Evolutionary conservation across 2,113 vertebrate genomes (phyloP), one percentile per base, ranked within the genome.

Genomic region (Cathartes aura): DNA sequence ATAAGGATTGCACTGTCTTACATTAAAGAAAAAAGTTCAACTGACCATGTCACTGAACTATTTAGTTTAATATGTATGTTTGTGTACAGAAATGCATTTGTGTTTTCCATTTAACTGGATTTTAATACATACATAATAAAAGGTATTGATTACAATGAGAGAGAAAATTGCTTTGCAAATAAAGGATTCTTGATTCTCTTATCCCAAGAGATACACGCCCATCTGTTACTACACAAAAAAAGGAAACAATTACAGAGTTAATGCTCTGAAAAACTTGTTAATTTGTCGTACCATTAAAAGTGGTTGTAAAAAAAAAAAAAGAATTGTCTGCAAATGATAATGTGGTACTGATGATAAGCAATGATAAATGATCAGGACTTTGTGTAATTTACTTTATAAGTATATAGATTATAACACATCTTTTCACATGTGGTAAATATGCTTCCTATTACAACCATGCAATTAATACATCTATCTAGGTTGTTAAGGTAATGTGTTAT

Each of bases 211-310:
- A 94, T 87, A 79, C 27, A 82, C 0, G 0, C n/a, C 73, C 95
- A 91, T 94, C 94, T 94, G 90, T 55, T 91, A 67, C 72, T 26
- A 42, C 43, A 52, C 10, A 42, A 18, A 67, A 76, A 84, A 67
- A 47, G 34, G 34, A 84, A 78, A 80, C 53, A 70, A 86, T 93
- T 90, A 90, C 42, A 64, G 82, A 92, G 67, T 81, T 93, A 90
- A 95, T 97, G 86, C 86, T 43, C 91, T 83, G 93, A 86, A 72
- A 92, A 82, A 89, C 76, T 91, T 94, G 71, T 88, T 92, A 80
- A 93, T 90, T 90, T 76, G 72, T 72, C 15, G 5, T 83, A 55
- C 64, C 68, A 32, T 72, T 92, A 81, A 75, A 92, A 89, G 72
- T 83, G 34, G 34, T 29, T 67, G 62, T 78, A 72, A 88, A 95